Conservation (phyloP, 2,113 vertebrate species). For the Spermophilus dauricus region DNA sequence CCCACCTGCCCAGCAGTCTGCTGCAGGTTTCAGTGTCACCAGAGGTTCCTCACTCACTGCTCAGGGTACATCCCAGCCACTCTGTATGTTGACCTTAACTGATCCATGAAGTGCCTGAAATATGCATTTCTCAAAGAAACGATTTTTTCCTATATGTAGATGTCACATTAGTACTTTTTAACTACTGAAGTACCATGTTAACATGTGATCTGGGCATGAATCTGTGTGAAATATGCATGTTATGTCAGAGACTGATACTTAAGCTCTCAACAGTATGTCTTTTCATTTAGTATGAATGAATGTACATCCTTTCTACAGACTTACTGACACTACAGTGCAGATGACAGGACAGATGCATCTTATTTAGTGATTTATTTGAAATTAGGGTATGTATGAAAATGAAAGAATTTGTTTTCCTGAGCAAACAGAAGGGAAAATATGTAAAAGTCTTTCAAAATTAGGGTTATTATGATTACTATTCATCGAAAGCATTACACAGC, state of each 20-base stretch:
- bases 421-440: background rate
- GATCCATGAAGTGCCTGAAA: rapidly evolving
- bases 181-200: background rate
- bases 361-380: background rate
- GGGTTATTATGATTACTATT: background rate
- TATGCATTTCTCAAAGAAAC: background rate
- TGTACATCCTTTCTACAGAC: background rate
- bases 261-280: background rate
- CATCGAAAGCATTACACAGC: background rate
- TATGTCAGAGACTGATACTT: background rate
- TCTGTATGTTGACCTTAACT: background rate
- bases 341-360: background rate
- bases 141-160: background rate
- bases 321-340: background rate
- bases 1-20: too few relatives aligned
- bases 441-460: background rate
- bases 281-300: background rate
- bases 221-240: background rate
- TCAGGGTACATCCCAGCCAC: background rate
- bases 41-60: background rate
- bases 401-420: background rate
- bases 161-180: background rate
- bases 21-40: background rate
- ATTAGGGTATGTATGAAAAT: background rate
- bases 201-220: background rate